Evolutionary conservation across 2,113 vertebrate species (phyloP).

Genomic region (Phyllostomus discolor): DNA sequence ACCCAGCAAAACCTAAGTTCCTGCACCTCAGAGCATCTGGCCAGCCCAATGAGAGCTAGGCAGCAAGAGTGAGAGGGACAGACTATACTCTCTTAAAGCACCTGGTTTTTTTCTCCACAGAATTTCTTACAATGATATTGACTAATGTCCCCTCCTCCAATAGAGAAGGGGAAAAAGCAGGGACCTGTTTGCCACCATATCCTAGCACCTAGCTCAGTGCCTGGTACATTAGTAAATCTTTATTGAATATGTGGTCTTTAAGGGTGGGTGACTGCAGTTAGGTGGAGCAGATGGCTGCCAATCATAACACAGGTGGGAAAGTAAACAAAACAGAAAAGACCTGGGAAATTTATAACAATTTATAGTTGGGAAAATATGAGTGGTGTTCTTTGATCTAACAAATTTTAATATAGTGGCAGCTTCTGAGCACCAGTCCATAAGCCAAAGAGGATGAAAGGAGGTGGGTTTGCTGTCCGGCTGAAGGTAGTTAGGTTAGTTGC

Average conservation of each 20-base stretch:
- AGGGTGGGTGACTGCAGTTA: background rate
- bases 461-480: too few relatives aligned
- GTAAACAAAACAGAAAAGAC: constrained; percentile 11
- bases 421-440: background rate
- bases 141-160: background rate
- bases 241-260: background rate
- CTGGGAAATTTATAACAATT: background rate
- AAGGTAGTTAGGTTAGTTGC: background rate
- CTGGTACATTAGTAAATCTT: background rate
- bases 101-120: background rate
- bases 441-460: background rate
- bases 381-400: background rate
- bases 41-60: background rate
- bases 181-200: background rate
- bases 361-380: background rate
- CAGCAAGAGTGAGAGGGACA: background rate
- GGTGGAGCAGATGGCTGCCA: background rate
- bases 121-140: background rate
- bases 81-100: background rate
- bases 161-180: background rate
- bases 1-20: background rate
- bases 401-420: background rate
- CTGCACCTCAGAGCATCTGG: background rate
- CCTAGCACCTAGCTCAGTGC: background rate
- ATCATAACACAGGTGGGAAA: background rate